A percentile compares a stretch with the other conserved stretches of the same genome.
Evolutionary conservation across 2,113 vertebrate species (phyloP).

Genomic region (Dasyornis broadbenti): DNA sequence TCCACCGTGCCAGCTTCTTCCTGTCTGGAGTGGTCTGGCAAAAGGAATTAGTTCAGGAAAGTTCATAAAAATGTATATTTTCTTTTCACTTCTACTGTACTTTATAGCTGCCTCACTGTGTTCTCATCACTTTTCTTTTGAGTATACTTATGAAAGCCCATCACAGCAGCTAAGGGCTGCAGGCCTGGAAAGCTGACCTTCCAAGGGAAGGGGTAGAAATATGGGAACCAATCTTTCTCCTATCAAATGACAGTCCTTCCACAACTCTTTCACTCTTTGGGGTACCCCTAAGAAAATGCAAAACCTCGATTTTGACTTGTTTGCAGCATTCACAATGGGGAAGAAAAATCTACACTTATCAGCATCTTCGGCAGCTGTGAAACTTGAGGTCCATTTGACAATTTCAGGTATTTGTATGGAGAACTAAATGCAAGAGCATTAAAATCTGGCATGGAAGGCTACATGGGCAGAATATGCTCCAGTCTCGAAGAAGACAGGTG

Average conservation of each 20-base stretch:
- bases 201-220: neutral
- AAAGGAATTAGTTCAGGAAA: conserved; percentile 12
- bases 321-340: neutral
- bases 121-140: neutral
- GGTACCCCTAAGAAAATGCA: neutral
- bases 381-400: neutral
- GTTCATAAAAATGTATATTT: neutral
- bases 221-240: neutral
- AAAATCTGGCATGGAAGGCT: neutral
- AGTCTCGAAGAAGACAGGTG: neutral
- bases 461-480: neutral
- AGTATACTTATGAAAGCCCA: neutral
- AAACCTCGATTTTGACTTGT: neutral
- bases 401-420: neutral
- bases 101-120: neutral
- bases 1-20: neutral
- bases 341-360: neutral
- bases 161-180: neutral
- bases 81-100: neutral
- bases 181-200: neutral
- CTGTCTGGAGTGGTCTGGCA: conserved; percentile 13
- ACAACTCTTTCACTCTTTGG: neutral
- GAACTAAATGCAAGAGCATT: neutral
- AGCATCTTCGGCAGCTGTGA: neutral
- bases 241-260: neutral